Conservation (phyloP, 2,888 invertebrate species). For the Teleogryllus oceanicus region DNA sequence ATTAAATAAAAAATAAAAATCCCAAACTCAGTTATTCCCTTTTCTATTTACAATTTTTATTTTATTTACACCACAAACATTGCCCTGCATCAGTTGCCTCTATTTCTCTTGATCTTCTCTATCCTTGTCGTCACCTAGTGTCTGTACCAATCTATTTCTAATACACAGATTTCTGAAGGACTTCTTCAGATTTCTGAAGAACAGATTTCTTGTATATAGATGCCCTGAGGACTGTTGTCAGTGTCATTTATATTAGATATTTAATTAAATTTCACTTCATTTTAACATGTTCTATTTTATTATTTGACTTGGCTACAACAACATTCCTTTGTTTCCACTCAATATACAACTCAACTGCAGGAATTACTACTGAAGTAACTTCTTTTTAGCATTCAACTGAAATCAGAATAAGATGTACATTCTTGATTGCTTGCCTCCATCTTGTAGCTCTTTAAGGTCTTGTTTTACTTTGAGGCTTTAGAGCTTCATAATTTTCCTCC, state of each 20-base stretch:
- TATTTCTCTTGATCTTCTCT: conserved; percentile 21
- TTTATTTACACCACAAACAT: background rate
- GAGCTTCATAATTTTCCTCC: background rate
- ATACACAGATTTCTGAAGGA: background rate
- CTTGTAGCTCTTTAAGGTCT: background rate
- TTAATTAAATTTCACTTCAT: too few relatives aligned
- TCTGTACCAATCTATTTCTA: background rate
- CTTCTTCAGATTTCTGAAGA: background rate
- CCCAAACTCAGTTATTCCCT: too few relatives aligned
- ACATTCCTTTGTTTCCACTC: too few relatives aligned
- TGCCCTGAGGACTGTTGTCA: background rate
- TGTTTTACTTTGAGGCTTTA: background rate
- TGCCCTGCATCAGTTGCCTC: conserved; percentile 28
- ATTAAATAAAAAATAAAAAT: too few relatives aligned
- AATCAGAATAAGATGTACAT: background rate
- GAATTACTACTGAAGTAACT: background rate
- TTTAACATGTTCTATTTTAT: too few relatives aligned
- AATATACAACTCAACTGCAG: background rate
- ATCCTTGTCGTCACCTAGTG: background rate
- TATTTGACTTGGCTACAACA: too few relatives aligned
- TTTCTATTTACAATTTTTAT: too few relatives aligned
- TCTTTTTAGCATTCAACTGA: background rate
- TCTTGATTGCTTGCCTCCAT: background rate
- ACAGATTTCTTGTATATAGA: too few relatives aligned
- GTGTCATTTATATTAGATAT: background rate